Base-by-base conservation (phyloP, 2,888 invertebrate genomes). In the Melanotus villosus region DNA sequence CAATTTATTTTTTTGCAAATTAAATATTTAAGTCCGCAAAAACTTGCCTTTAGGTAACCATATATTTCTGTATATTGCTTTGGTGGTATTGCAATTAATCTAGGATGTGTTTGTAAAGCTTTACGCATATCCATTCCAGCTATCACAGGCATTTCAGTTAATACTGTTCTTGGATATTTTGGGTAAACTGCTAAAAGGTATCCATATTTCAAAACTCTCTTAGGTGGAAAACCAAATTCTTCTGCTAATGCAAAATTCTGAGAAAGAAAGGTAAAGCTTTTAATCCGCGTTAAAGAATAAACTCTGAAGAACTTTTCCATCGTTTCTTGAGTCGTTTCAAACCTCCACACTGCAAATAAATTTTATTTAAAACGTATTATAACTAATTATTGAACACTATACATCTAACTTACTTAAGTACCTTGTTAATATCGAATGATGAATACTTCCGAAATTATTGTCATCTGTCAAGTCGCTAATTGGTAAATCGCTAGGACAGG, bases 171-270 rank as follows among this genome's bases (percentile, higher is more conserved):
- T 0, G 90, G 85, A 74, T 91, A 89, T 1, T 87, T 81, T 0
- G 91, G 90, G 79, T 90, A 89, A 0, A 85, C 84, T 56, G 87
- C 84, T 47, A 91, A 81, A 1, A 93, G 79, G 73, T 89, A 92
- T 0, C 87, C 87, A 81, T 90, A 88, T 66, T 87, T 88, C 71
- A 85, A 84, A 9, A 93, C 87, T 73, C 84, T 84, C 7, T 85
- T 84, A 14, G 80, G 79, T 3, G 87, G 80, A 73, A 91, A 88
- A 41, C 89, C 87, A 0, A 92, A 83, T 1, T 88, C 86, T 70
- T 87, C 82, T 0, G 91, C 87, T 67, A 90, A 75, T 30, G 87
- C 79, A 12, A 92, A 81, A 59, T 89, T 87, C 79, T 87, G 84
- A 76, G 87, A 86, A 4, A 92, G 85, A 1, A 86, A 81, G 21